phyloP scores from a whole-genome alignment of 2,113 vertebrate genomes.

The Trogon surrucura region DNA sequence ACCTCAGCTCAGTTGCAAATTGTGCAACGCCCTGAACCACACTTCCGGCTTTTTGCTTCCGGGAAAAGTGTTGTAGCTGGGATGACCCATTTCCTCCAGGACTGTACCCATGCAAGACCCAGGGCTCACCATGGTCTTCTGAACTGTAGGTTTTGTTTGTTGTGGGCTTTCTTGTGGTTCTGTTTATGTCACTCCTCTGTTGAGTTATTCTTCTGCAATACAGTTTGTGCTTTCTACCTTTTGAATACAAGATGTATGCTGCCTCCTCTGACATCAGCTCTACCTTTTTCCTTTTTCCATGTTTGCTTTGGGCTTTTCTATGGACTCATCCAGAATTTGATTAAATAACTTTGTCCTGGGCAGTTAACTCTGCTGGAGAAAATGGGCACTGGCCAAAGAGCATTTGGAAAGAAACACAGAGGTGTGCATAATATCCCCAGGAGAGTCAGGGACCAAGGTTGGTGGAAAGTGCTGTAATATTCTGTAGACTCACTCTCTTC shows the following conservation, averaged over 20 bases:
- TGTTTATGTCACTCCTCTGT: background rate
- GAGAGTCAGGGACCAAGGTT: background rate
- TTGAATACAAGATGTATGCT: background rate
- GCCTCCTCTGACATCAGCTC: background rate
- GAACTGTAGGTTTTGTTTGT: background rate
- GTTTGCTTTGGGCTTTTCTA: background rate
- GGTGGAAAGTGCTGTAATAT: background rate
- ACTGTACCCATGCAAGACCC: background rate
- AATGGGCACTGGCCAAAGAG: background rate
- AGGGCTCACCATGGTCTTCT: background rate
- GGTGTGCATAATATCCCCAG: background rate
- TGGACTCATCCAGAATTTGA: background rate
- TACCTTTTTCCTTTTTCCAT: background rate
- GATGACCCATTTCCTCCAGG: background rate
- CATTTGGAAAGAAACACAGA: background rate
- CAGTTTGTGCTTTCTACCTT: background rate
- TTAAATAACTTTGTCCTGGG: background rate
- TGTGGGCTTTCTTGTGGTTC: background rate
- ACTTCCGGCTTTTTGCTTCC: background rate
- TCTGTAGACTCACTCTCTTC: background rate
- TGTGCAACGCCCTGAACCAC: background rate
- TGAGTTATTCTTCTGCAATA: background rate
- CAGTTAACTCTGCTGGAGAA: background rate
- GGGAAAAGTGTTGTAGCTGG: rapidly evolving
- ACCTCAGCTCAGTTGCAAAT: background rate